Conservation (phyloP, 2,888 invertebrate species). For the Synanthedon formicaeformis region DNA sequence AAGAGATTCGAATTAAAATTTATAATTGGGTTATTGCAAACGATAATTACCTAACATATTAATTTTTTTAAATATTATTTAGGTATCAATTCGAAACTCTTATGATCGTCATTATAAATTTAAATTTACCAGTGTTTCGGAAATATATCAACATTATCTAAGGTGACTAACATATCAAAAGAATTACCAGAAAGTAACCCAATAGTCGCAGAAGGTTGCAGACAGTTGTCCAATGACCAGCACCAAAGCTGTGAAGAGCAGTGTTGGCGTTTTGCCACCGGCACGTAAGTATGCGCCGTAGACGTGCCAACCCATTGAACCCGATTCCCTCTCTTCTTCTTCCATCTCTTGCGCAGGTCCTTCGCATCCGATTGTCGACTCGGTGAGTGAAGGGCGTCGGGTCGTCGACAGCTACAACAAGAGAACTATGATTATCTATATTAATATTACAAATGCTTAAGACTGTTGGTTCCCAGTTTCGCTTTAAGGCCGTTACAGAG, state of each 20-base stretch:
- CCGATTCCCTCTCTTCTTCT: conserved; percentile 72
- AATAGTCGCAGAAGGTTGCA: conserved; percentile 80
- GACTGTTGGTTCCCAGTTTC: no score
- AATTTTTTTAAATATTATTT: no score
- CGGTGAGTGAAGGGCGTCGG: conserved; percentile 55
- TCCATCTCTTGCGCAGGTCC: conserved; percentile 68
- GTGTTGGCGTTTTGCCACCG: conserved; percentile 65
- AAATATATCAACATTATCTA: no score
- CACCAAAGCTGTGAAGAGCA: conserved; percentile 64
- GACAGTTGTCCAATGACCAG: conserved; percentile 74
- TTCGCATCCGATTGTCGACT: conserved; percentile 51
- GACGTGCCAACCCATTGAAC: conserved; percentile 74
- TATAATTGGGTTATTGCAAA: no score
- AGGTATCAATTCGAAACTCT: no score
- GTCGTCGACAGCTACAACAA: conserved; percentile 47
- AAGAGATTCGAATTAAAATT: not conserved
- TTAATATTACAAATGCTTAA: not conserved
- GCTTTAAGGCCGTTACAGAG: no score
- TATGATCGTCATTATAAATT: no score
- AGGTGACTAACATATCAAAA: not conserved
- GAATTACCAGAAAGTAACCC: conserved; percentile 78
- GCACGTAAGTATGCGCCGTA: conserved; percentile 74
- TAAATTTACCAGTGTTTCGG: no score
- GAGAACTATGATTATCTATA: not conserved
- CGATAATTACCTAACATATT: no score